Percentiles rank a stretch among this genome's conserved stretches.
These are phyloP conservation scores for Podargus strigoides DNA, from an alignment of 2,797 vertebrate species.

Conservation along the genomic window DNA sequence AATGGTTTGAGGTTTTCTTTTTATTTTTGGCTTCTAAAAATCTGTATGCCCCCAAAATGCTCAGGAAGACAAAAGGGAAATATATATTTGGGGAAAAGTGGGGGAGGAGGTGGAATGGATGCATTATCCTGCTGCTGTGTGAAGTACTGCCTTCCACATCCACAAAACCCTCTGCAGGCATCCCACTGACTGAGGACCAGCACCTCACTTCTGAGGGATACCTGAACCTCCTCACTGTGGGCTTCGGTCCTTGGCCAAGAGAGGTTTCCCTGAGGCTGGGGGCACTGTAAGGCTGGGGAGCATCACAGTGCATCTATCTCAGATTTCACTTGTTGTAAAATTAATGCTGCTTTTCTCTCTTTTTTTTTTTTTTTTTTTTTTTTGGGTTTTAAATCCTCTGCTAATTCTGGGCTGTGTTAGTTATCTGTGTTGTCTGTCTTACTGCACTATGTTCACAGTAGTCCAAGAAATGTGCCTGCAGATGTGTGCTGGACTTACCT, in stretches of 20 bases:
- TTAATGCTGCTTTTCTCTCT: neutral
- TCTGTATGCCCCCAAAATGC: neutral
- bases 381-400: neutral
- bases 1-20: slow-evolving; percentile 19
- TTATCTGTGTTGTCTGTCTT: neutral
- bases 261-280: neutral
- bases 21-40: slow-evolving; percentile 40
- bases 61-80: slow-evolving; percentile 40
- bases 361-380: too few species aligned
- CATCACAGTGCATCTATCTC: rapidly evolving
- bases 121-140: neutral
- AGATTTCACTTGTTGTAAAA: neutral
- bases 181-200: neutral
- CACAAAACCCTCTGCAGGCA: neutral
- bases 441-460: neutral
- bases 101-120: neutral
- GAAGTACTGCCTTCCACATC: neutral
- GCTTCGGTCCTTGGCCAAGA: rapidly evolving
- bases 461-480: neutral
- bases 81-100: neutral
- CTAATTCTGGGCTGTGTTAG: neutral
- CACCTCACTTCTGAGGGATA: neutral
- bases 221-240: rapidly evolving
- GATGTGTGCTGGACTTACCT: neutral
- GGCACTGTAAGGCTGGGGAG: neutral